These are phyloP conservation scores for Frieseomelitta varia DNA, from an alignment of 1,140 invertebrate genomes.

Conservation along the genomic window DNA sequence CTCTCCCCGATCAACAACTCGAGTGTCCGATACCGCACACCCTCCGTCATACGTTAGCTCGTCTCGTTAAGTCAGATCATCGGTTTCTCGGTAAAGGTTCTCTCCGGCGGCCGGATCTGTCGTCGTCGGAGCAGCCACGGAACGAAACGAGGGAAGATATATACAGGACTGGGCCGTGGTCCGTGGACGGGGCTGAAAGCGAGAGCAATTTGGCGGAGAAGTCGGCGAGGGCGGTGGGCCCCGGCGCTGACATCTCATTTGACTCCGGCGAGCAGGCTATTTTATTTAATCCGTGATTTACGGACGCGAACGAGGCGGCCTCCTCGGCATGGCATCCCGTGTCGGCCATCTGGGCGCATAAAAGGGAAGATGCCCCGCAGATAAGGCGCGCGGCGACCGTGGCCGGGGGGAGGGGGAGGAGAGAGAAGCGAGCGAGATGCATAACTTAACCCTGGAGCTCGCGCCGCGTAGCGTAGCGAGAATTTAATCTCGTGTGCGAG, in stretches of 20 bases:
- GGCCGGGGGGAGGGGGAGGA: slow-evolving; percentile 24
- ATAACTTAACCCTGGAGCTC: slow-evolving; percentile 66
- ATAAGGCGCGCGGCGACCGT: slow-evolving; percentile 48
- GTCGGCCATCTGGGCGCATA: slow-evolving; percentile 53
- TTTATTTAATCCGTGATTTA: slow-evolving; percentile 72
- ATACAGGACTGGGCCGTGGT: background rate
- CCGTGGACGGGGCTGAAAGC: slow-evolving; percentile 37
- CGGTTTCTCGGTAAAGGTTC: slow-evolving; percentile 32
- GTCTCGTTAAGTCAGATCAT: slow-evolving; percentile 46
- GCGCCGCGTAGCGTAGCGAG: slow-evolving; percentile 61
- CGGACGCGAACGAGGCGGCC: slow-evolving; percentile 58
- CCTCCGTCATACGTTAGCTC: background rate
- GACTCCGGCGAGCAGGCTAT: slow-evolving; percentile 65
- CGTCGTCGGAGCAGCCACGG: slow-evolving; percentile 6
- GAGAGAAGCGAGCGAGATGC: slow-evolving; percentile 66
- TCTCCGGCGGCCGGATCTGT: slow-evolving; percentile 24
- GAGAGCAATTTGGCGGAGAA: slow-evolving; percentile 54
- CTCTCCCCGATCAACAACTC: background rate
- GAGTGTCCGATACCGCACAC: background rate
- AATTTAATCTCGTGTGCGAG: slow-evolving; percentile 61
- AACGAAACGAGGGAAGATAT: slow-evolving; percentile 22
- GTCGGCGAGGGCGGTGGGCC: slow-evolving; percentile 61
- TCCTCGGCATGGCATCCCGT: slow-evolving; percentile 53
- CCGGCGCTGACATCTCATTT: slow-evolving; percentile 67
- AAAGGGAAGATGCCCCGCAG: slow-evolving; percentile 63